Conservation (phyloP, 1,140 invertebrate genomes). For the Caerostris darwini region DNA sequence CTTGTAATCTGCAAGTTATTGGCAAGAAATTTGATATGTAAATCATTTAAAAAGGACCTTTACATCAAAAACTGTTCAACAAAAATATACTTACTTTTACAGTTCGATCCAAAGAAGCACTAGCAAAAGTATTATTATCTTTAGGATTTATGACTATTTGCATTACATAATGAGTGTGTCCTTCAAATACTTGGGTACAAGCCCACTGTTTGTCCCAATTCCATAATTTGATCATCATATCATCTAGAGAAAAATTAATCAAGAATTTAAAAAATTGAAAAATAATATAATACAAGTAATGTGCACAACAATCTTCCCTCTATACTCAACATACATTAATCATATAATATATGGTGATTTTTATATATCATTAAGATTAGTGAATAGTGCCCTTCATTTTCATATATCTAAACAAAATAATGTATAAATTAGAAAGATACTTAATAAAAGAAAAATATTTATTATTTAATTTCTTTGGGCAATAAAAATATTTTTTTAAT, state of each 20-base stretch:
- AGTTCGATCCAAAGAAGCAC: conserved; percentile 97
- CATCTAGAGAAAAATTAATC: conserved; percentile 86
- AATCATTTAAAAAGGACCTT: too few species aligned
- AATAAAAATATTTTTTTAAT: too few species aligned
- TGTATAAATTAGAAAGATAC: too few species aligned
- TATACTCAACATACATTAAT: not conserved
- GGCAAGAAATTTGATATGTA: too few species aligned
- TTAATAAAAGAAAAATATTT: too few species aligned
- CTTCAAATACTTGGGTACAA: conserved; percentile 98
- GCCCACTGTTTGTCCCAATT: conserved; percentile 99
- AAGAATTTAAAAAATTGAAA: not conserved
- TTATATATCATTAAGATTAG: too few species aligned
- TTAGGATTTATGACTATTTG: conserved; percentile 99
- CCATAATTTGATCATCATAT: conserved; percentile 99
- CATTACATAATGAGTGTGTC: conserved; percentile 99
- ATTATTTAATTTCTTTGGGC: too few species aligned
- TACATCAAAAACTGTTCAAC: too few species aligned
- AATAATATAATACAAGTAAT: not conserved
- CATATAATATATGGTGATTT: too few species aligned
- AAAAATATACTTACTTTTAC: conserved; percentile 88
- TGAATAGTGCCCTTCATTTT: too few species aligned
- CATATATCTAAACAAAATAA: too few species aligned
- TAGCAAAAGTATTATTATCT: conserved; percentile 99
- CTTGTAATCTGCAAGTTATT: too few species aligned
- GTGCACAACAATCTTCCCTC: not conserved